Conservation (phyloP, 2,888 invertebrate genomes). For the Drosophila gaucha region DNA sequence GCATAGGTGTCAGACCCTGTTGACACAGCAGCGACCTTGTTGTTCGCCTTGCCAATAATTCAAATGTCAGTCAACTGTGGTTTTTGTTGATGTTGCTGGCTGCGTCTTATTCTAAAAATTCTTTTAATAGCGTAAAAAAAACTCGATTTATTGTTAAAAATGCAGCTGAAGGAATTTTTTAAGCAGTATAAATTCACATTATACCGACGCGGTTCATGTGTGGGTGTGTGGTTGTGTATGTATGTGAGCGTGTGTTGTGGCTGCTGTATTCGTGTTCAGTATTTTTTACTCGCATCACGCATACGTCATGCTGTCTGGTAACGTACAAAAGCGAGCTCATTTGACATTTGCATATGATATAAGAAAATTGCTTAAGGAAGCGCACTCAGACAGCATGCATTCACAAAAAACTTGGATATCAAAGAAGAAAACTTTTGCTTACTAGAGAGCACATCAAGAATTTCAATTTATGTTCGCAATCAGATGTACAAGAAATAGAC, state of each 20-base stretch:
- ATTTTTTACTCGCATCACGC: constrained; percentile 42
- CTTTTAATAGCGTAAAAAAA: constrained; percentile 16
- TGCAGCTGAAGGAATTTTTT: constrained; percentile 17
- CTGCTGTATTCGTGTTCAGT: constrained; percentile 18
- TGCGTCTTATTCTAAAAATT: constrained; percentile 27
- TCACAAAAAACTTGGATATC: constrained; percentile 15
- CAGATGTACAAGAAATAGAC: constrained; percentile 21
- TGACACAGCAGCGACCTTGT: constrained; percentile 32
- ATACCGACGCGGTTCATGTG: background rate
- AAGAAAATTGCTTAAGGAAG: constrained; percentile 30
- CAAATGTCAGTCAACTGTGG: constrained; percentile 50
- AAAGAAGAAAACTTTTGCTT: constrained; percentile 19
- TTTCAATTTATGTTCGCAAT: constrained; percentile 10
- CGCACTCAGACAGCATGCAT: background rate
- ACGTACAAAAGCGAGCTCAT: constrained; percentile 28
- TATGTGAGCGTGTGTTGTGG: background rate
- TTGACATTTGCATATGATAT: constrained; percentile 44
- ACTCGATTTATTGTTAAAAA: constrained; percentile 25
- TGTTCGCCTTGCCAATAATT: constrained; percentile 53
- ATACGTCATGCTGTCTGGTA: constrained; percentile 58
- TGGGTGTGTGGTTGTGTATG: too few relatives aligned
- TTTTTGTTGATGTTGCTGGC: background rate
- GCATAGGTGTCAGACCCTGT: constrained; percentile 42
- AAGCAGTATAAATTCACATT: constrained; percentile 23
- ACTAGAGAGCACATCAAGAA: background rate